These are phyloP conservation scores for Hofmannophila pseudospretella DNA, from an alignment of 2,888 invertebrate species.

Conservation along the genomic window DNA sequence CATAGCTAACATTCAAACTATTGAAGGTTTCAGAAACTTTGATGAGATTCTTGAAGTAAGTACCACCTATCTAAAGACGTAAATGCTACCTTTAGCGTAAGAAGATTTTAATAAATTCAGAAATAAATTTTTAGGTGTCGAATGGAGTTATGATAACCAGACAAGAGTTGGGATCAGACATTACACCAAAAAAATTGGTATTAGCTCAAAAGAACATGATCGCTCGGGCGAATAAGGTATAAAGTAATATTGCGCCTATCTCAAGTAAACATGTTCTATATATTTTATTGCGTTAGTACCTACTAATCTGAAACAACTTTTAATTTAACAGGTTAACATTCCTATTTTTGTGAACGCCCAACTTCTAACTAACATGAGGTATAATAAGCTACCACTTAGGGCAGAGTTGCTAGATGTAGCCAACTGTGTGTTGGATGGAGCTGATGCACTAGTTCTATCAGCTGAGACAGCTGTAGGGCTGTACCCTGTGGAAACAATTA, in stretches of 20 bases:
- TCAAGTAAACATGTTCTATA: not conserved
- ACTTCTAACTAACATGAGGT: conserved; percentile 53
- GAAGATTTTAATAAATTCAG: too few species aligned
- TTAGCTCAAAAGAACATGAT: conserved; percentile 76
- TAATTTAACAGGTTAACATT: conserved; percentile 43
- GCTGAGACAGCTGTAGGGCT: conserved; percentile 83
- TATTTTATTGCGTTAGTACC: too few species aligned
- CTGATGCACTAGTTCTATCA: conserved; percentile 82
- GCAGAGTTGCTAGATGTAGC: conserved; percentile 84
- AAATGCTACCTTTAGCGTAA: too few species aligned
- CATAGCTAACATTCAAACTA: conserved; percentile 58
- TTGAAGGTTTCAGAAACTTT: conserved; percentile 50
- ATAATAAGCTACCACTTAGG: conserved; percentile 53
- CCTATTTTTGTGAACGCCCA: conserved; percentile 52
- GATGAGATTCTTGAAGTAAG: conserved; percentile 42
- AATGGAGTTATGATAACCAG: conserved; percentile 85
- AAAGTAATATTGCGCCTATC: not conserved
- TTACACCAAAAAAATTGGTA: conserved; percentile 68
- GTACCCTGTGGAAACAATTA: conserved; percentile 74
- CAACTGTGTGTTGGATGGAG: conserved; percentile 85
- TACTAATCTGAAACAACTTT: not conserved
- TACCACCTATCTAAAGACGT: too few species aligned
- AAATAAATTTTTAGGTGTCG: conserved; percentile 44
- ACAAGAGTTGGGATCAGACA: conserved; percentile 68
- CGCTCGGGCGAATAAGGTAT: conserved; percentile 62